Percentiles rank a stretch among this genome's conserved stretches.
Conservation (phyloP, 2,797 vertebrate genomes). For the Myotis myotis region DNA sequence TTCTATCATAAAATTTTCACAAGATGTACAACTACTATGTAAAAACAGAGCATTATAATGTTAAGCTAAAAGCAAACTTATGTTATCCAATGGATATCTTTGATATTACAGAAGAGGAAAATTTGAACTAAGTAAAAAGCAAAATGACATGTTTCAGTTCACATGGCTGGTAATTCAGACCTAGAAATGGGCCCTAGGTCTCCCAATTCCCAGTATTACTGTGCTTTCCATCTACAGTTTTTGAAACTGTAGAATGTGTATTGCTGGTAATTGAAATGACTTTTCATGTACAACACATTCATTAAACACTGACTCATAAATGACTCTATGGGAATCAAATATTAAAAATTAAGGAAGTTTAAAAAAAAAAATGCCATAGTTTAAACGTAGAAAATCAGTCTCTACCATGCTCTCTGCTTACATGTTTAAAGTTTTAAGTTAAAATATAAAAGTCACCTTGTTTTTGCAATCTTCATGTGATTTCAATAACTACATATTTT, state of each 20-base stretch:
- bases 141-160: background rate
- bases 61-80: background rate
- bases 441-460: background rate
- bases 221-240: background rate
- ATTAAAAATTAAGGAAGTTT: background rate
- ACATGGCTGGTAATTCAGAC: background rate
- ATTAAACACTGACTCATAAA: background rate
- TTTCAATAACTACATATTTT: background rate
- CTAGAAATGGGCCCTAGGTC: background rate
- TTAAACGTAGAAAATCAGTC: slow-evolving; percentile 3
- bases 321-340: background rate
- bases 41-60: slow-evolving; percentile 2
- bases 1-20: background rate
- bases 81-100: background rate
- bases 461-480: slow-evolving; percentile 1
- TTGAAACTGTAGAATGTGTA: background rate
- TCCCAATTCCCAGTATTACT: background rate
- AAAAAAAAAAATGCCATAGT: slow-evolving; percentile 32
- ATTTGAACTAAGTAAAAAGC: background rate
- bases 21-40: background rate
- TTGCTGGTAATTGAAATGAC: background rate
- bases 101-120: slow-evolving; percentile 10
- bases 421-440: slow-evolving; percentile 25
- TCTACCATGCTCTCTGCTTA: background rate
- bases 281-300: background rate